Percentiles rank a stretch among this genome's conserved stretches.
These are phyloP conservation scores for Nephrotoma flavescens DNA, from an alignment of 2,888 invertebrate genomes.

Conservation along the genomic window DNA sequence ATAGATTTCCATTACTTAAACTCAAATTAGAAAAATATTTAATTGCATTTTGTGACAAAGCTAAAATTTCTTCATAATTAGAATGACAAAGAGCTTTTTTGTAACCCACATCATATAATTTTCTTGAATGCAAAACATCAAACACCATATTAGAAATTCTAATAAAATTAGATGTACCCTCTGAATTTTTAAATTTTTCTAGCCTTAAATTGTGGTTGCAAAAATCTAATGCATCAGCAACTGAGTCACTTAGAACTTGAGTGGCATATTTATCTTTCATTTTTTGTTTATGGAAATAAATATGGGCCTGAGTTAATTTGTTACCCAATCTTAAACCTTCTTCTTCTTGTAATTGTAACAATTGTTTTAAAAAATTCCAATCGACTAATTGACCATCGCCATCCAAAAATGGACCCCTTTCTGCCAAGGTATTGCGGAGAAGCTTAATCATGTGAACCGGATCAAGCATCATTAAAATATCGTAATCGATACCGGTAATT, in stretches of 20 bases:
- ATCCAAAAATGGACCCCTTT: not conserved
- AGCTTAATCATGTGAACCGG: not conserved
- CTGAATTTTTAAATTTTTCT: slow-evolving; percentile 13
- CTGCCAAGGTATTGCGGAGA: not conserved
- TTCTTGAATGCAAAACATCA: slow-evolving; percentile 16
- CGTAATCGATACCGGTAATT: not conserved
- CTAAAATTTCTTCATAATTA: slow-evolving; percentile 10
- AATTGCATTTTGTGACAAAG: slow-evolving; percentile 6
- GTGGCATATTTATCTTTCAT: not conserved
- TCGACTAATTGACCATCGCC: too few relatives aligned
- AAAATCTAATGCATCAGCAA: slow-evolving; percentile 16
- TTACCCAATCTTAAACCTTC: not conserved
- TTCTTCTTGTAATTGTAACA: not conserved
- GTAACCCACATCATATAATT: slow-evolving; percentile 2
- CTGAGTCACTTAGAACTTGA: slow-evolving; percentile 15
- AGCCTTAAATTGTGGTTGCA: slow-evolving; percentile 13
- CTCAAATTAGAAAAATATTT: slow-evolving; percentile 5
- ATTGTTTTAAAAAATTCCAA: too few relatives aligned
- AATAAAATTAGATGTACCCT: slow-evolving; percentile 14
- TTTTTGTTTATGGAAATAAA: not conserved
- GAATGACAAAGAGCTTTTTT: not conserved
- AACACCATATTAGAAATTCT: slow-evolving; percentile 15
- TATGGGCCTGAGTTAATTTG: not conserved
- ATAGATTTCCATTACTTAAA: too few relatives aligned
- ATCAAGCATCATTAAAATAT: not conserved